These are phyloP conservation scores for Trissolcus japonicus DNA, from an alignment of 2,888 invertebrate species.

Conservation along the genomic window DNA sequence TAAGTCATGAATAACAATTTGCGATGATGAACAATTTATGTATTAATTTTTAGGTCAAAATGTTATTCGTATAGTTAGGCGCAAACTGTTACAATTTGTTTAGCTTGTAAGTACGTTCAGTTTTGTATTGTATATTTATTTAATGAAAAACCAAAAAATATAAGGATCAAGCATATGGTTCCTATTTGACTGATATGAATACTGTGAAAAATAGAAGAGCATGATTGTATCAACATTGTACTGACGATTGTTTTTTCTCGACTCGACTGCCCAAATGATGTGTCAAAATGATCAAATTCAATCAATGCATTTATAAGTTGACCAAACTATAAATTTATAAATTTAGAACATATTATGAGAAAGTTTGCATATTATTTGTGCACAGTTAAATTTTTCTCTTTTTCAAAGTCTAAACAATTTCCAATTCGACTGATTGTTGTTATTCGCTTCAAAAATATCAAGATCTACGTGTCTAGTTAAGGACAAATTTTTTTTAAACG, in stretches of 20 bases:
- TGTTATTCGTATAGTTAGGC: constrained; percentile 14
- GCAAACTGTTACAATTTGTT: constrained; percentile 10
- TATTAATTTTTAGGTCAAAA: too few relatives aligned
- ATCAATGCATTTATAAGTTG: too few relatives aligned
- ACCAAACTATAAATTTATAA: too few relatives aligned
- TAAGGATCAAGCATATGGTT: constrained; percentile 34
- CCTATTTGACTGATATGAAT: constrained; percentile 30
- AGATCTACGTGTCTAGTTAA: too few relatives aligned
- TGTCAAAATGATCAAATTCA: constrained; percentile 1
- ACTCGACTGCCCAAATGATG: constrained; percentile 19
- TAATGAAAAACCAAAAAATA: constrained; percentile 21
- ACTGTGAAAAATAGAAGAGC: constrained; percentile 11
- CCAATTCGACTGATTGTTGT: background rate
- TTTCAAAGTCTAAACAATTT: constrained; percentile 22
- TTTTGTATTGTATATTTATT: constrained; percentile 29
- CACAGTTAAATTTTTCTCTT: constrained; percentile 26
- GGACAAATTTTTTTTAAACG: too few relatives aligned
- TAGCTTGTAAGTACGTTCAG: constrained; percentile 11
- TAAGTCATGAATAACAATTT: background rate
- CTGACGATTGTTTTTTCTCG: too few relatives aligned
- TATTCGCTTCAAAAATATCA: constrained; percentile 15
- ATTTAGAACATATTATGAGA: too few relatives aligned
- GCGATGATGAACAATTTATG: too few relatives aligned
- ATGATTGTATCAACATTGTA: background rate
- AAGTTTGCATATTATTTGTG: constrained; percentile 22